Conservation (phyloP, 2,113 vertebrate genomes). For the Grus americana region DNA sequence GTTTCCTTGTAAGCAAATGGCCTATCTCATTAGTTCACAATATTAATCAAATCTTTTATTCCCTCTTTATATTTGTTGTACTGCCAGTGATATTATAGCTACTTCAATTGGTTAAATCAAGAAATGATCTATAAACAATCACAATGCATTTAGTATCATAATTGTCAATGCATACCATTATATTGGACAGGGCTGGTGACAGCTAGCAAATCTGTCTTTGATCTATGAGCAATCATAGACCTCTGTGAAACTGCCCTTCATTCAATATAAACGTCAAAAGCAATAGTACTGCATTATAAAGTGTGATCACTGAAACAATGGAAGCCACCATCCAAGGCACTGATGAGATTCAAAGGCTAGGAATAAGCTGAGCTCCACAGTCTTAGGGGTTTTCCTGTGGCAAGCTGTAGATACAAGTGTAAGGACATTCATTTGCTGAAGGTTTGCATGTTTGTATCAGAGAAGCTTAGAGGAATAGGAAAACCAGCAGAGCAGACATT, state of each 20-base stretch:
- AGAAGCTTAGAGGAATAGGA: not conserved
- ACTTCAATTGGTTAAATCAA: conserved; percentile 53
- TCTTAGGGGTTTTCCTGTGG: not conserved
- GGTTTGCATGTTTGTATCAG: not conserved
- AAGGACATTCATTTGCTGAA: not conserved
- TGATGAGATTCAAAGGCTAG: not conserved
- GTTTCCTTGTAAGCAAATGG: conserved; percentile 70
- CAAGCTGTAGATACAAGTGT: not conserved
- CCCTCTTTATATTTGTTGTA: conserved; percentile 61
- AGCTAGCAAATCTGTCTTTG: not conserved
- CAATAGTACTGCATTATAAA: not conserved
- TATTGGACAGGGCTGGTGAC: not conserved
- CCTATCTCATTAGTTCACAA: conserved; percentile 53
- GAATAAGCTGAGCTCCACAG: not conserved
- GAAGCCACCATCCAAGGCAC: not conserved
- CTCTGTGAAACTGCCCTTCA: not conserved
- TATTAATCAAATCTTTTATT: conserved; percentile 70
- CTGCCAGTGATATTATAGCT: conserved; percentile 23
- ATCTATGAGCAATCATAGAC: not conserved
- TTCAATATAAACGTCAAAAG: not conserved
- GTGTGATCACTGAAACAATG: not conserved
- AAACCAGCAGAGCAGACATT: not conserved
- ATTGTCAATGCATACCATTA: conserved; percentile 32
- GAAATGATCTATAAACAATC: conserved; percentile 50
- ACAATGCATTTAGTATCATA: conserved; percentile 14